Evolutionary conservation across 2,888 invertebrate species (phyloP).

Genomic region (Drosophila kanekoi): DNA sequence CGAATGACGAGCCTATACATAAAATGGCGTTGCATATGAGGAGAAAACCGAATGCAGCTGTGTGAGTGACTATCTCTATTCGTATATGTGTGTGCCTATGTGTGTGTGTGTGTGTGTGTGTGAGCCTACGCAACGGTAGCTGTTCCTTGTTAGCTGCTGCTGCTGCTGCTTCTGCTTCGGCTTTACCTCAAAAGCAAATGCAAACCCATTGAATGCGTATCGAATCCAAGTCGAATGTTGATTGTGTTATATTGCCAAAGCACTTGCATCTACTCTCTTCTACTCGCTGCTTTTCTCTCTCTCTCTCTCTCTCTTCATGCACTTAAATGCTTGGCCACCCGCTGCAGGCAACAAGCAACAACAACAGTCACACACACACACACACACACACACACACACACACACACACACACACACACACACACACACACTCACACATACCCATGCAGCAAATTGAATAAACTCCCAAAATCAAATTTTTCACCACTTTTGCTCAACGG

Average conservation of each 20-base stretch:
- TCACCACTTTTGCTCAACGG: constrained; percentile 69
- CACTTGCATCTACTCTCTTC: constrained; percentile 2
- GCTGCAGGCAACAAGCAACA: constrained; percentile 22
- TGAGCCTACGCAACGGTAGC: constrained; percentile 64
- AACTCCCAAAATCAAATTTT: constrained; percentile 80
- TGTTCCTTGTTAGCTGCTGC: constrained; percentile 22
- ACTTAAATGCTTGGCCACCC: constrained; percentile 48
- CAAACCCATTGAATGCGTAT: constrained; percentile 78
- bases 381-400: constrained; percentile 16
- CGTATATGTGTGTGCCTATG: constrained; percentile 1
- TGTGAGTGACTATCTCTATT: constrained; percentile 40
- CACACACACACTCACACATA: constrained; percentile 13
- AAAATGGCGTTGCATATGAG: constrained; percentile 66
- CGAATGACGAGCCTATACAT: constrained; percentile 72
- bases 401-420: constrained; percentile 23
- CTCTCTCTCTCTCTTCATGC: constrained; percentile 30
- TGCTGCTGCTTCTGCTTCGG: constrained; percentile 38
- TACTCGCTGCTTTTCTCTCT: not conserved
- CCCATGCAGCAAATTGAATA: constrained; percentile 71
- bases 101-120: constrained; percentile 13
- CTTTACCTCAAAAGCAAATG: constrained; percentile 62
- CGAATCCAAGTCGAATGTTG: constrained; percentile 74
- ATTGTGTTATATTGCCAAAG: constrained; percentile 78
- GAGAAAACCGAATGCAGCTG: constrained; percentile 47
- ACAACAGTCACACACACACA: constrained; percentile 15